phyloP scores from a whole-genome alignment of 1,140 invertebrate genomes.

The Drosophila funebris region DNA sequence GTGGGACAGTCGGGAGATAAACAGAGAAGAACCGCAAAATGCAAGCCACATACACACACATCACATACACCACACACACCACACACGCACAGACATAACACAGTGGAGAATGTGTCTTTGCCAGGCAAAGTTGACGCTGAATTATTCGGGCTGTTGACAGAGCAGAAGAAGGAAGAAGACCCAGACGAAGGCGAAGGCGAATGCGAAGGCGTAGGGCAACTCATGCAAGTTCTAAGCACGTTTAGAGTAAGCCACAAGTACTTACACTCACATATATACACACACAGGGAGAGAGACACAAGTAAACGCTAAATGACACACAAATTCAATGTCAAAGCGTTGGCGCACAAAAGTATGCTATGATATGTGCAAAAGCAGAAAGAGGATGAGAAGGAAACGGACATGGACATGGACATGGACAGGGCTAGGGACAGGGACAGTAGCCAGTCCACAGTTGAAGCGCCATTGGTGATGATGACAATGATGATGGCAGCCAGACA shows the following conservation, averaged over 20 bases:
- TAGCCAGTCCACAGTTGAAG: slow-evolving; percentile 28
- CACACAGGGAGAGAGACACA: too few relatives aligned
- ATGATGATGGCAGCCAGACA: slow-evolving; percentile 51
- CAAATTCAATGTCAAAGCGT: slow-evolving; percentile 64
- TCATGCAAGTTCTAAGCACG: slow-evolving; percentile 33
- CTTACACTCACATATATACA: slow-evolving; percentile 1
- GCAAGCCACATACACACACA: slow-evolving; percentile 36
- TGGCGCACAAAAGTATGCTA: slow-evolving; percentile 51
- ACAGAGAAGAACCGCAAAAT: slow-evolving; percentile 38
- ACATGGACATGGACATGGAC: slow-evolving; percentile 2
- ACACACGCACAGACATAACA: not conserved
- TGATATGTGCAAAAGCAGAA: slow-evolving; percentile 23
- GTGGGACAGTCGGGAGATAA: slow-evolving; percentile 24
- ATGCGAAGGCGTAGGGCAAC: not conserved
- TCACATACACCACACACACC: not conserved
- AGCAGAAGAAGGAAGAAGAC: not conserved
- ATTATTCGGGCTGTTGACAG: slow-evolving; percentile 54
- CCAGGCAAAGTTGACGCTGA: slow-evolving; percentile 36
- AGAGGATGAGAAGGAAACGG: not conserved
- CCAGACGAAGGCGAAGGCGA: not conserved
- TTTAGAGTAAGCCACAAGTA: slow-evolving; percentile 40
- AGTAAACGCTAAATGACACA: slow-evolving; percentile 46
- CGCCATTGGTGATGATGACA: slow-evolving; percentile 48
- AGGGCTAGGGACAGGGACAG: slow-evolving; percentile 27
- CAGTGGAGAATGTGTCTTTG: slow-evolving; percentile 22